These are phyloP conservation scores for Mastigias papua DNA, from an alignment of 30 jellyfish, hydroid and myxozoan species.

Conservation along the genomic window DNA sequence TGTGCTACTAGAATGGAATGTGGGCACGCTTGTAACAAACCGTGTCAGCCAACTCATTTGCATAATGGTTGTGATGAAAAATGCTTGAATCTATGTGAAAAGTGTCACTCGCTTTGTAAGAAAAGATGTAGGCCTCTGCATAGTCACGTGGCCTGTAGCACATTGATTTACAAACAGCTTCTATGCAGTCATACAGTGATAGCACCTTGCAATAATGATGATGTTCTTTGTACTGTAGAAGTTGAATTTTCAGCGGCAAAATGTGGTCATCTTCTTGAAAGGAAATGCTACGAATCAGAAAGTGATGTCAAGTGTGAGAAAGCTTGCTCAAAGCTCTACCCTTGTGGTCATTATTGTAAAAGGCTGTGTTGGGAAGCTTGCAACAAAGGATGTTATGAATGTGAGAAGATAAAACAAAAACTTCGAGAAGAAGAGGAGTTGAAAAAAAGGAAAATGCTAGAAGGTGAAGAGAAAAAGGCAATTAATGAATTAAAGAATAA, in stretches of 20 bases:
- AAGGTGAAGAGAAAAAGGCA: conserved; percentile 9
- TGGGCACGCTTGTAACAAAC: conserved; percentile 60
- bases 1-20: conserved; percentile 32
- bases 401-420: conserved; percentile 15
- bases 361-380: conserved; percentile 35
- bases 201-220: conserved; percentile 46
- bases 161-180: not conserved
- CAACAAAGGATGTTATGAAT: conserved; percentile 16
- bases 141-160: conserved; percentile 14
- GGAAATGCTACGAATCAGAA: conserved; percentile 44
- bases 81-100: conserved; percentile 7
- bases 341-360: conserved; percentile 57
- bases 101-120: conserved; percentile 9
- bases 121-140: conserved; percentile 21
- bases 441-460: not conserved
- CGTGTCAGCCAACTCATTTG: conserved; percentile 68
- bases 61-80: conserved; percentile 31
- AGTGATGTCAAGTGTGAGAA: conserved; percentile 35
- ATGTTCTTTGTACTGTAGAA: not conserved
- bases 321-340: conserved; percentile 34
- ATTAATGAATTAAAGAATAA: conserved; percentile 6
- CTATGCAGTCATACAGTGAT: conserved; percentile 55
- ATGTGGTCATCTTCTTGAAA: conserved; percentile 61
- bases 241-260: not conserved
- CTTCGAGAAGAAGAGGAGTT: too few species aligned